Conservation (phyloP, 53 echinoderm and acorn worm species). For the Henricia sp. region DNA sequence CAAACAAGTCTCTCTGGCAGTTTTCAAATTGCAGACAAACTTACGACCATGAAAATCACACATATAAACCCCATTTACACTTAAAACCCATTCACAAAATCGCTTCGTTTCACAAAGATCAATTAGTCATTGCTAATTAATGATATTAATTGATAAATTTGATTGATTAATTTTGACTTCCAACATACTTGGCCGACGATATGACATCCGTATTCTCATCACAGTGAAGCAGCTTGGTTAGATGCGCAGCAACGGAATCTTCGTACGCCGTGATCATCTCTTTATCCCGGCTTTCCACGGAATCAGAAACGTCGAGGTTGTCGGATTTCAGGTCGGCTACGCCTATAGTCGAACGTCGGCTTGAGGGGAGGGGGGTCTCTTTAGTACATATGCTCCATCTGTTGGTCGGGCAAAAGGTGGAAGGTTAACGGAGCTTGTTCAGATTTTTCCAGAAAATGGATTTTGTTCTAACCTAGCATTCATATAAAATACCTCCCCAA, state of each 20-base stretch:
- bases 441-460: too few species aligned
- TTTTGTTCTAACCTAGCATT: too few species aligned
- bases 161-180: too few species aligned
- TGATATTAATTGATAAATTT: too few species aligned
- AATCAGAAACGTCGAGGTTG: slow-evolving; percentile 34
- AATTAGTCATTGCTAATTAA: too few species aligned
- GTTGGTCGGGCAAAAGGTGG: neutral
- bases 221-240: slow-evolving; percentile 91
- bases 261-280: slow-evolving; percentile 92
- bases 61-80: too few species aligned
- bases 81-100: too few species aligned
- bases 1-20: too few species aligned
- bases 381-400: slow-evolving; percentile 96
- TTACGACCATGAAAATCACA: too few species aligned
- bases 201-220: slow-evolving; percentile 93
- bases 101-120: too few species aligned
- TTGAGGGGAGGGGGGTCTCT: slow-evolving; percentile 72
- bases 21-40: too few species aligned
- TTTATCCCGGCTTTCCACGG: slow-evolving; percentile 67
- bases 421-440: neutral
- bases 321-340: slow-evolving; percentile 6
- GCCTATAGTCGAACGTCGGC: neutral
- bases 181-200: slow-evolving; percentile 91
- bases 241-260: slow-evolving; percentile 95
- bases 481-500: too few species aligned